Base-by-base conservation (phyloP, 2,888 invertebrate species). In the Drosophila picticornis region DNA sequence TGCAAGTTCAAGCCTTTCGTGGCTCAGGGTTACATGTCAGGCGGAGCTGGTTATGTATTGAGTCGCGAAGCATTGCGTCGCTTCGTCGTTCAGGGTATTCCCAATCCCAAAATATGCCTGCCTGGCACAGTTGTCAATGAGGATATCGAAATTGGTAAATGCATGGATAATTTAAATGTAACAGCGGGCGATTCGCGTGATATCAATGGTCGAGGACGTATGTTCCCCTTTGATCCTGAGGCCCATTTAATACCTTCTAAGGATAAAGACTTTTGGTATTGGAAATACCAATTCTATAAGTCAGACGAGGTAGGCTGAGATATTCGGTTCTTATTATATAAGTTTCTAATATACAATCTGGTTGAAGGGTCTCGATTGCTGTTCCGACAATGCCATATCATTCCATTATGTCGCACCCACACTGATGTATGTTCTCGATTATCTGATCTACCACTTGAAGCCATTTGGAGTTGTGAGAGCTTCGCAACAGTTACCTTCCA, bases 101-200 rank as follows among this genome's bases (percentile, higher is more conserved):
- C 22, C 25, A 19, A 58, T 58, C 46, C 58, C 10, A 25, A 46
- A 31, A 43, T 32, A 0, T 58, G 58, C 29, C 29, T 3, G n/a
- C 22, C 16, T 4, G 19, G 25, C 0, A 25, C 22, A 2, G 4
- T 2, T n/a, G 0, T 13, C 3, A 22, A 22, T 22, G 58, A 58
- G 46, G 58, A 58, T 29, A 0, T 58, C 10, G 16, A 32, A 46
- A 32, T 92, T 36, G 99, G 98, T 25, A 53, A 19, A 34, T 32
- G 53, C 25, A 53, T 53, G 53, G 34, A 19, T 16, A 53, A 53
- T 34, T 95, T 98, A 1, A 96, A 97, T 1, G 99, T 99, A 0
- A 94, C 94, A 67, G 98, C 98, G 2, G 97, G 96, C 84, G 99
- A 99, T 93, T 96, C 97, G 0, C 94, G 99, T 13, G 99, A 99